Evolutionary conservation across 2,888 invertebrate genomes (phyloP), one percentile per base, ranked within the genome.

Genomic region (Plemyria rubiginata): DNA sequence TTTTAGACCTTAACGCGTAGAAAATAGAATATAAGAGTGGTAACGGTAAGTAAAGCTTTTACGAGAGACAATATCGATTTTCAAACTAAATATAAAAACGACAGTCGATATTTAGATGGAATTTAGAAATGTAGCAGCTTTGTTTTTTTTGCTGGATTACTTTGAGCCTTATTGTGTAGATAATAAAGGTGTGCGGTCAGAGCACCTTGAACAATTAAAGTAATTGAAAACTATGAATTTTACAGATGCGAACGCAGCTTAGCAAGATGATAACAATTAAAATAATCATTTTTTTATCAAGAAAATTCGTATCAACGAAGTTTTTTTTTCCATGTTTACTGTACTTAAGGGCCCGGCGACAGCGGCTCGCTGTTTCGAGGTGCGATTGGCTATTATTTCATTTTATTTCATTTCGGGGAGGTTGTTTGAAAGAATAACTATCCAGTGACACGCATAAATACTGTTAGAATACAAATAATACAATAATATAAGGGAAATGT

Each of bases 211-310:
- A 38, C 57, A 53, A 57, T 59, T 59, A 53, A 28, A 55, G 32
- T 29, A 32, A 55, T 36, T 4, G 43, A n/a, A 11, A 52, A 57
- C 62, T 53, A 57, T 57, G 50, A 46, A 48, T 29, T 6, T 0
- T 61, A 53, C 56, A 62, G 62, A 62, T 62, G 62, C 7, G 32
- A 32, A 12, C 4, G 53, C 62, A 62, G 53, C 57, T 62, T 56
- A 56, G 46, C 61, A 61, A 52, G 61, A 54, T 61, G 61, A 38
- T 58, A 22, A 22, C 22, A 22, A 22, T 22, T 22, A 36, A 7
- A 16, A 48, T 12, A 22, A 13, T 32, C 29, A 11, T n/a, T 48
- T 28, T 32, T 29, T 29, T n/a, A n/a, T 29, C 49, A 45, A 8
- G 6, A 43, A 43, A 7, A 7, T 13, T 41, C 7, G 40, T 41